Conservation (phyloP, 2,797 vertebrate species). For the Phalloptychus januarius region DNA sequence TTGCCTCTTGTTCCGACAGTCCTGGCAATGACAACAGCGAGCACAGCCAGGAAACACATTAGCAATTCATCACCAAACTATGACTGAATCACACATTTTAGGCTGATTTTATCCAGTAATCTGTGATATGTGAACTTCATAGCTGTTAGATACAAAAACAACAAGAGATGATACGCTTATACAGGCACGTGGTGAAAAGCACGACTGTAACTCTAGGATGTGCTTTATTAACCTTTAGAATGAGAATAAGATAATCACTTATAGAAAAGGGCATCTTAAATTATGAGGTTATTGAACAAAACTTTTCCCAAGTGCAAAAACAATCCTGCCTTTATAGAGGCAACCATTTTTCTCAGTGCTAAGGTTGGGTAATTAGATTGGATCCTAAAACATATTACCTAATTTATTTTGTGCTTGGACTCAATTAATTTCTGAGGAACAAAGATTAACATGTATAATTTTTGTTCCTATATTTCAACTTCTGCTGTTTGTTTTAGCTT, state of each 20-base stretch:
- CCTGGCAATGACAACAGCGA: constrained; percentile 32
- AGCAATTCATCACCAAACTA: constrained; percentile 25
- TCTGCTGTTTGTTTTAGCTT: neutral
- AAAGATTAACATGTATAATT: neutral
- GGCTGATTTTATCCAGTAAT: constrained; percentile 19
- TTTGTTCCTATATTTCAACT: neutral
- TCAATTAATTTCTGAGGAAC: neutral
- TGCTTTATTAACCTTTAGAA: neutral
- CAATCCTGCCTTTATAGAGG: neutral
- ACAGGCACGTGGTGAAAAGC: neutral
- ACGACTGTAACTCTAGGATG: neutral
- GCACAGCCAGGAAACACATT: constrained; percentile 45
- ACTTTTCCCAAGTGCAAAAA: neutral
- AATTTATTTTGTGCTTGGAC: neutral
- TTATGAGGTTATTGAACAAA: neutral
- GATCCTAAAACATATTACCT: neutral
- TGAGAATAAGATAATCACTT: neutral
- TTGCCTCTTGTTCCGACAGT: constrained; percentile 43
- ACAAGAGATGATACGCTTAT: neutral
- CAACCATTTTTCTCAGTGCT: neutral
- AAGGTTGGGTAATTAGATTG: neutral
- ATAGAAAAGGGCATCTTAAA: neutral
- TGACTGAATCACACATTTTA: constrained; percentile 39
- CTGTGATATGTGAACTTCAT: constrained; percentile 42
- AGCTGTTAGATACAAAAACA: constrained; percentile 10